phyloP scores from a whole-genome alignment of 2,113 vertebrate species.

The Gambusia affinis region DNA sequence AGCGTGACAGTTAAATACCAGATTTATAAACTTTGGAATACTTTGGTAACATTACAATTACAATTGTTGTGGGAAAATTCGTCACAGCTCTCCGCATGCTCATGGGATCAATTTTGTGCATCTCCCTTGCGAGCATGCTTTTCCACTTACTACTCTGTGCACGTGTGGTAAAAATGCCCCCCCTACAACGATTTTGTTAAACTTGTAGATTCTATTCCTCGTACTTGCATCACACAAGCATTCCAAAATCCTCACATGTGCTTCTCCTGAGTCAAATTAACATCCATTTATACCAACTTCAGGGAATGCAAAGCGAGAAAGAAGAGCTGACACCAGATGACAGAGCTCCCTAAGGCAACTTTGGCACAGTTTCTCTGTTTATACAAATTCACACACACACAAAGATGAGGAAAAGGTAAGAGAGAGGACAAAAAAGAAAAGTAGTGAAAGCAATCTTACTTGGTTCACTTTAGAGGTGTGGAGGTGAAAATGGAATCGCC shows the following conservation, averaged over 20 bases:
- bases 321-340: slow-evolving; percentile 6
- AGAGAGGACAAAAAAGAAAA: slow-evolving; percentile 22
- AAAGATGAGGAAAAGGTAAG: slow-evolving; percentile 27
- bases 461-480: slow-evolving; percentile 41
- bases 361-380: neutral
- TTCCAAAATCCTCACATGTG: neutral
- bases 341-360: neutral
- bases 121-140: neutral
- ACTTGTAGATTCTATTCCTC: neutral
- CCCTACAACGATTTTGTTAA: neutral
- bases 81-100: neutral
- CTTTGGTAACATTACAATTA: slow-evolving; percentile 4
- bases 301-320: neutral
- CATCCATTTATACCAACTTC: neutral
- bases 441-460: slow-evolving; percentile 60
- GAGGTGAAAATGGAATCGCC: slow-evolving; percentile 38
- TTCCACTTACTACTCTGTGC: slow-evolving; percentile 1
- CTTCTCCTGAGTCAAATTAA: neutral
- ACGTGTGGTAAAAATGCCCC: neutral
- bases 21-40: neutral
- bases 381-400: neutral
- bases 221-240: neutral
- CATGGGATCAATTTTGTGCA: neutral
- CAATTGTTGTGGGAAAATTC: neutral
- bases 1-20: slow-evolving; percentile 1